Conservation (phyloP, 2,888 invertebrate species). For the Idaea dimidiata region DNA sequence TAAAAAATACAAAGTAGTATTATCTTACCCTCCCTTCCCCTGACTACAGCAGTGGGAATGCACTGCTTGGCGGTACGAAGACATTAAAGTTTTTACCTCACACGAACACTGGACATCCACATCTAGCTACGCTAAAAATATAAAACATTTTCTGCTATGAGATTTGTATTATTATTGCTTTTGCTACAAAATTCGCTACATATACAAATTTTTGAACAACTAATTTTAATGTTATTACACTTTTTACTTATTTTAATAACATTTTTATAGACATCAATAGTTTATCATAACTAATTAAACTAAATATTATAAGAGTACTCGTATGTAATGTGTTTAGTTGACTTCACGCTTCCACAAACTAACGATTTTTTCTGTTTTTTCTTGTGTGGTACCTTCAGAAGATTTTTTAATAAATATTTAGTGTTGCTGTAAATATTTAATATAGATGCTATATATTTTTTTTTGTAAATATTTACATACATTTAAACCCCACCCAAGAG, state of each 20-base stretch:
- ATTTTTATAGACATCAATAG: not conserved
- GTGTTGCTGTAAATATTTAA: too few species aligned
- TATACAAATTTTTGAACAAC: not conserved
- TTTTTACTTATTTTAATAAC: not conserved
- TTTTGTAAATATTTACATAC: too few species aligned
- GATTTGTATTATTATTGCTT: slow-evolving; percentile 2
- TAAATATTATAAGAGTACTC: too few species aligned
- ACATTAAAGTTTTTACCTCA: not conserved
- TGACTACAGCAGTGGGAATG: not conserved
- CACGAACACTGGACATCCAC: not conserved
- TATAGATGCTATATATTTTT: too few species aligned
- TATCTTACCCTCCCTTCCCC: not conserved
- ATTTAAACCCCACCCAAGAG: too few species aligned
- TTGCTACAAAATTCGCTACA: not conserved
- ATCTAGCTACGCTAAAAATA: not conserved
- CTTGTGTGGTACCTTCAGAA: too few species aligned
- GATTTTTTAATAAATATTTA: too few species aligned
- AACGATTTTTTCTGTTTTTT: too few species aligned
- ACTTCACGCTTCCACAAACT: too few species aligned
- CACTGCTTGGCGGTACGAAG: not conserved
- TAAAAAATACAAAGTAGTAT: not conserved
- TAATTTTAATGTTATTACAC: not conserved
- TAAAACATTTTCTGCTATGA: not conserved
- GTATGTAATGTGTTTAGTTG: too few species aligned
- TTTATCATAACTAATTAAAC: too few species aligned